Evolutionary conservation across 1,140 invertebrate species (phyloP).

Genomic region (Drosophila cardini): DNA sequence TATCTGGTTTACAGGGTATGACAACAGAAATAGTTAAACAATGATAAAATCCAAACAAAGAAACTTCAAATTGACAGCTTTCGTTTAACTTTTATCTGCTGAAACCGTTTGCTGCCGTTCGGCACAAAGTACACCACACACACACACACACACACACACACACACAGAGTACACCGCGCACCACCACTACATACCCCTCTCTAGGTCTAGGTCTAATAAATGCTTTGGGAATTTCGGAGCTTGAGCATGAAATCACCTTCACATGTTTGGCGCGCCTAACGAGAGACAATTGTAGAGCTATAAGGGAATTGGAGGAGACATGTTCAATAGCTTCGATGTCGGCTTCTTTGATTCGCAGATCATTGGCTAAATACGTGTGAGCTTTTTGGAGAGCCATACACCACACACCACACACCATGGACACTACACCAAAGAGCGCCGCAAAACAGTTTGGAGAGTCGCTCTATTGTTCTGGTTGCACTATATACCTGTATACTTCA

Average conservation of each 20-base stretch:
- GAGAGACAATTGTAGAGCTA: slow-evolving; percentile 72
- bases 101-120: slow-evolving; percentile 45
- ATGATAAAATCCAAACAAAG: slow-evolving; percentile 65
- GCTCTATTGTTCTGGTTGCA: slow-evolving; percentile 28
- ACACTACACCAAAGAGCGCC: slow-evolving; percentile 51
- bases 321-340: slow-evolving; percentile 23
- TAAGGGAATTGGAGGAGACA: slow-evolving; percentile 42
- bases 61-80: slow-evolving; percentile 80
- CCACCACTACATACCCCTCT: slow-evolving; percentile 19
- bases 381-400: slow-evolving; percentile 22
- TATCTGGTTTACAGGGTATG: slow-evolving; percentile 21
- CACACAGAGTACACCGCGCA: slow-evolving; percentile 1
- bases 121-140: slow-evolving; percentile 15
- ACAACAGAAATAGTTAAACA: slow-evolving; percentile 49
- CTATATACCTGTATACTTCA: slow-evolving; percentile 27
- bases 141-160: not conserved
- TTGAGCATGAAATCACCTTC: slow-evolving; percentile 75
- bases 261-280: slow-evolving; percentile 52
- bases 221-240: slow-evolving; percentile 47
- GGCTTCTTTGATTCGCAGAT: slow-evolving; percentile 75
- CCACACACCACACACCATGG: slow-evolving; percentile 8
- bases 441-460: slow-evolving; percentile 47
- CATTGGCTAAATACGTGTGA: slow-evolving; percentile 74
- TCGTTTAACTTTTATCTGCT: slow-evolving; percentile 77
- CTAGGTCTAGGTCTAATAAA: slow-evolving; percentile 4